Base-by-base conservation (phyloP, 2,113 vertebrate species). In the Phrynosoma blainvillii region DNA sequence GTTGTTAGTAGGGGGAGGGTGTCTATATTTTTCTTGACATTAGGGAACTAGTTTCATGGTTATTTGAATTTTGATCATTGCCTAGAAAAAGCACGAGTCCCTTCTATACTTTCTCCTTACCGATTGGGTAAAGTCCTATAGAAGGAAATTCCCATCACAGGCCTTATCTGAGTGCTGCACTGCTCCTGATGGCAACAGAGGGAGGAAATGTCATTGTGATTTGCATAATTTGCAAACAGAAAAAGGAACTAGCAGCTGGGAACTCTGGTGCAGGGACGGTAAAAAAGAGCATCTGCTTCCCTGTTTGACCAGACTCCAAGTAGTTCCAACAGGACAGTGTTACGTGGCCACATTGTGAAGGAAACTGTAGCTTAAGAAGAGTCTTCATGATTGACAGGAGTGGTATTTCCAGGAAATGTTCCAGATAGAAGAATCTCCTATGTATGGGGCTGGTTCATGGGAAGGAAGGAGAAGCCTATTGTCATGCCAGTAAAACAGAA, bases 201-300 rank as follows among this genome's bases (percentile, higher is more conserved):
- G 47, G 81, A 88, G 81, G 74, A 88, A 88, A 88, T 82, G 42
- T 88, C 42, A 40, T 70, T 27, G 47, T 84, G 1, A 88, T 88
- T 88, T 88, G 87, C 87, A 88, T 84, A 88, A 70, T 78, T 84
- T 84, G 47, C 52, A 84, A 20, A 83, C 40, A 78, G 73, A 88
- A 88, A 88, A 88, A n/a, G 87, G 81, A 88, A 88, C 81, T 78
- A 71, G 59, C 32, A 27, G 23, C 79, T 84, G 87, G 62, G 73
- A 87, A 87, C 66, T 82, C 40, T 10, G 59, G 36, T 36, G 40
- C 9, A 85, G 32, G 32, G 74, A 85, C 75, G 32, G 59, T 25
- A 20, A n/a, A 79, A 52, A 12, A 20, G 1, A 68, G 75, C 75
- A 68, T 70, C 20, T 70, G 21, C 74, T 88, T 88, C 87, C 87